Base-by-base conservation (phyloP, 2,888 invertebrate genomes). In the Sisyra terminalis region DNA sequence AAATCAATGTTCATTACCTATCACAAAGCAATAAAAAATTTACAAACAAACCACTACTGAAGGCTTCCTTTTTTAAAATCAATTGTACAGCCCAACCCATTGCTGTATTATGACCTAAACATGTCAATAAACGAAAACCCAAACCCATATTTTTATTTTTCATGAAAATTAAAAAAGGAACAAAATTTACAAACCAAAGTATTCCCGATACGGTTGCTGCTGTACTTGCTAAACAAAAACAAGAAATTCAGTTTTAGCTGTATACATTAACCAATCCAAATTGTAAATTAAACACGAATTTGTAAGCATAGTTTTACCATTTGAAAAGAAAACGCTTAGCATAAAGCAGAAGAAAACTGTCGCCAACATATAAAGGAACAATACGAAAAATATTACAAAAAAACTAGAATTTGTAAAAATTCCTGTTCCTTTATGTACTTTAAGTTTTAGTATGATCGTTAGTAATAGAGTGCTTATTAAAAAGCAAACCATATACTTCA, bases 1-100 rank as follows among this genome's bases (percentile, higher is more conserved):
- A 34, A 31, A 31, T n/a, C n/a, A 31, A 31, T 3, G n/a, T 31
- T 31, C 31, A 31, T 3, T 31, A n/a, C 3, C 31, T n/a, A n/a
- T n/a, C n/a, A n/a, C n/a, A n/a, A n/a, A n/a, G n/a, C n/a, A n/a
- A n/a, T n/a, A n/a, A n/a, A n/a, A n/a, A n/a, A n/a, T 24, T 7
- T 24, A 5, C 24, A 3, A 5, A 24, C 24, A 24, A 24, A 24
- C 24, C 78, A 53, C 73, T 70, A 50, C 80, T 82, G 34, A 70
- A 71, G 44, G 78, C 73, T 62, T 86, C 85, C 55, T 70, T 76
- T 55, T 74, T 73, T 10, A 83, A 60, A 34, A 88, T 70, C 7
- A 86, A 60, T 55, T 79, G 77, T 45, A 84, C 76, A 2, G 84
- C 87, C 51, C 75, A 78, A 0, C 80, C 73, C 81, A 90, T 81